Conservation (phyloP, 2,888 invertebrate genomes). For the Pollenia angustigena region DNA sequence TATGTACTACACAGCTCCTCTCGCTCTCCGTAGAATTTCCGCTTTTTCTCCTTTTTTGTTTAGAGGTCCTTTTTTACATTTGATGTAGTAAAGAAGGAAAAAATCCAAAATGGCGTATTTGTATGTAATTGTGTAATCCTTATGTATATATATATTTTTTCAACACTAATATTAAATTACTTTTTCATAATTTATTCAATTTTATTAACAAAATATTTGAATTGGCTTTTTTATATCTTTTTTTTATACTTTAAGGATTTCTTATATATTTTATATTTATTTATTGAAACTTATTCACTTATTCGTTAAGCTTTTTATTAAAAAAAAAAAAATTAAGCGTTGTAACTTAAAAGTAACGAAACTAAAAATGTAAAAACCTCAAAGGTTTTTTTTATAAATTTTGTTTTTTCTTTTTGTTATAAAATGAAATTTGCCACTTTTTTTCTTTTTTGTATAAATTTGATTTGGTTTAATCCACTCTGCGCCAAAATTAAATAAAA, state of each 20-base stretch:
- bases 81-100: conserved; percentile 68
- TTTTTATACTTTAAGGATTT: conserved; percentile 32
- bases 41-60: conserved; percentile 53
- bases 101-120: conserved; percentile 81
- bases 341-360: conserved; percentile 18
- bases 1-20: conserved; percentile 62
- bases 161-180: conserved; percentile 47
- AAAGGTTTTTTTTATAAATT: conserved; percentile 10
- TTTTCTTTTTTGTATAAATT: conserved; percentile 25
- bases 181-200: conserved; percentile 62
- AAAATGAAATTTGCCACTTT: conserved; percentile 43
- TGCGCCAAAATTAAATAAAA: conserved; percentile 71
- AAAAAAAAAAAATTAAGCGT: conserved; percentile 11
- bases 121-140: conserved; percentile 79
- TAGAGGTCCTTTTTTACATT: conserved; percentile 73
- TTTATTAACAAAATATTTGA: conserved; percentile 71
- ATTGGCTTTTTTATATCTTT: conserved; percentile 40
- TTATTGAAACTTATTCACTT: conserved; percentile 8
- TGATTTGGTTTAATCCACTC: conserved; percentile 60
- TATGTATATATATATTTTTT: conserved; percentile 53
- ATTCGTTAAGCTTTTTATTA: conserved; percentile 18
- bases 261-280: conserved; percentile 20
- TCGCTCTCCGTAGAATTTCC: conserved; percentile 44
- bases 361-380: conserved; percentile 22
- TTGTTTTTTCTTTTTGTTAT: conserved; percentile 20